Conservation (phyloP, 2,113 vertebrate genomes). For the Cercocebus atys region DNA sequence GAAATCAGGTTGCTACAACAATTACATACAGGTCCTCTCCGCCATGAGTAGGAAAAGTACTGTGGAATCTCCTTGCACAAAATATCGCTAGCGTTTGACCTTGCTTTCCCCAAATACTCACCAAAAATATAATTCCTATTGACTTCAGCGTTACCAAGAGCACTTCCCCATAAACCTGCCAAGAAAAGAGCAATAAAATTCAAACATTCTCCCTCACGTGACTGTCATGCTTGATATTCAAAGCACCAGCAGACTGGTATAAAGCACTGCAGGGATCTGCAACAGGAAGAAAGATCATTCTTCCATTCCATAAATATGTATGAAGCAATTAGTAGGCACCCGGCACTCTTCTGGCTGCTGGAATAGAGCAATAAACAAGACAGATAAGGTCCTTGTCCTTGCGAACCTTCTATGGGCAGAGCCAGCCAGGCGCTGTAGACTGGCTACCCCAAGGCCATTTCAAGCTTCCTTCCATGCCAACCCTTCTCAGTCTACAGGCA, state of each 20-base stretch:
- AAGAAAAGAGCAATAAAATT: neutral
- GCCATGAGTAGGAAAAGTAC: neutral
- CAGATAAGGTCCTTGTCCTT: neutral
- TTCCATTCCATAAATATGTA: neutral
- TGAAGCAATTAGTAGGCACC: neutral
- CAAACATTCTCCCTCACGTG: neutral
- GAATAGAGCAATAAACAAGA: neutral
- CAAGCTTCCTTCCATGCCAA: neutral
- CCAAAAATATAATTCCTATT: neutral
- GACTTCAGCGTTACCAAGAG: neutral
- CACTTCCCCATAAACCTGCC: constrained; percentile 49
- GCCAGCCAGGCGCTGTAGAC: neutral
- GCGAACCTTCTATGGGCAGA: neutral
- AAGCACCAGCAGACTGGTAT: neutral
- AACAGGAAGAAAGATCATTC: neutral
- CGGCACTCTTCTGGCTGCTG: neutral
- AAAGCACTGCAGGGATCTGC: neutral
- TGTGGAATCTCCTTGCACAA: neutral
- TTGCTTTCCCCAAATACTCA: neutral
- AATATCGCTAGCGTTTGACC: neutral
- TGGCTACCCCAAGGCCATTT: neutral
- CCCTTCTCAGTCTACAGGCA: neutral
- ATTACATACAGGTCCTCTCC: neutral
- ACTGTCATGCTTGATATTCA: neutral
- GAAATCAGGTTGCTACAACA: neutral